Conservation (phyloP, 2,113 vertebrate species). For the Bos javanicus region DNA sequence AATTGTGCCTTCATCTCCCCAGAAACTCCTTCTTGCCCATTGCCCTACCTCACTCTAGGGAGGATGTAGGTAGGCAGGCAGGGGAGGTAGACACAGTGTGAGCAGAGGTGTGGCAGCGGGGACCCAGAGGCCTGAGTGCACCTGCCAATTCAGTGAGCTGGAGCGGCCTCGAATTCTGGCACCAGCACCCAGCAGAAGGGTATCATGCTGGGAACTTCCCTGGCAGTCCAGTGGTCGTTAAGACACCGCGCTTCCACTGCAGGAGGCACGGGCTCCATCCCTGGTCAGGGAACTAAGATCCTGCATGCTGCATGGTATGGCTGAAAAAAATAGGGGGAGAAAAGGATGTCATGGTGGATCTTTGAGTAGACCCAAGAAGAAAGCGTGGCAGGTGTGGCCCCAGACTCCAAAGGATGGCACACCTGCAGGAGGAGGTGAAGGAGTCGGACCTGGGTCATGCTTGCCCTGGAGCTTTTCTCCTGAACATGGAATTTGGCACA, state of each 20-base stretch:
- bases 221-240: neutral
- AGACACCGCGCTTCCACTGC: neutral
- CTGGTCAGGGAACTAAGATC: neutral
- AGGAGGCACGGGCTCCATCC: neutral
- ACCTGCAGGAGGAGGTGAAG: neutral
- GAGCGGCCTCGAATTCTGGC: neutral
- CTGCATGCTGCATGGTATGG: neutral
- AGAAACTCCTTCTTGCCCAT: neutral
- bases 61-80: neutral
- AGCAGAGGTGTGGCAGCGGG: neutral
- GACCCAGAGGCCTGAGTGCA: neutral
- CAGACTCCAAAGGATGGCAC: neutral
- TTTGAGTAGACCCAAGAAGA: neutral
- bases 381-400: neutral
- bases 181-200: neutral
- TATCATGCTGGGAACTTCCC: neutral
- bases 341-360: neutral
- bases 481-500: neutral
- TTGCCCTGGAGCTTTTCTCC: neutral
- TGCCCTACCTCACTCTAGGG: neutral
- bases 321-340: neutral
- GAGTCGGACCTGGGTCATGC: neutral
- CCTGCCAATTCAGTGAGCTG: neutral
- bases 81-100: neutral
- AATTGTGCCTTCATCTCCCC: neutral